phyloP scores from a whole-genome alignment of 2,113 vertebrate species.

The Struthio camelus region DNA sequence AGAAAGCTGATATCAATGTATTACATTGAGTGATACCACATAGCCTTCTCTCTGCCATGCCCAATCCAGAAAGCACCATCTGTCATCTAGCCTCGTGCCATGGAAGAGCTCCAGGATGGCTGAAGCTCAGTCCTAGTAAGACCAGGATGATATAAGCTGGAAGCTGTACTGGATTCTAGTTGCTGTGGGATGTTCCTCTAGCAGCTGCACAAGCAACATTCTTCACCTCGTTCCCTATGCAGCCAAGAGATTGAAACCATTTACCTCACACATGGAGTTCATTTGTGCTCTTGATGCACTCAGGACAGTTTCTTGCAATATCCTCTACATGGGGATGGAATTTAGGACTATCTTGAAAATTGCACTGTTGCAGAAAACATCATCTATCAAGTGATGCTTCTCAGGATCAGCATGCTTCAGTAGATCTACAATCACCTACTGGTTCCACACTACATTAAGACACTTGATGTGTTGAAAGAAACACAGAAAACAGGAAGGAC shows the following conservation, averaged over 20 bases:
- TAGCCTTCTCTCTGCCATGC: neutral
- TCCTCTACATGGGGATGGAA: neutral
- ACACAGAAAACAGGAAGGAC: neutral
- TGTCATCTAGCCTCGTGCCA: neutral
- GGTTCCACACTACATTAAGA: neutral
- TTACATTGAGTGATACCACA: neutral
- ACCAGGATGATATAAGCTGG: neutral
- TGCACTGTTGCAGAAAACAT: neutral
- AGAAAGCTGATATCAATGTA: neutral
- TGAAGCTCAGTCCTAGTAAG: neutral
- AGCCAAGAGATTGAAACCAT: neutral
- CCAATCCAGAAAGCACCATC: neutral
- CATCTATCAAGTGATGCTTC: neutral
- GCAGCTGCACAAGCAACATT: neutral
- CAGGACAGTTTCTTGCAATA: fast-evolving
- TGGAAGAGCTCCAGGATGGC: neutral
- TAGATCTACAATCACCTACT: neutral
- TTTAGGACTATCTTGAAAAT: neutral
- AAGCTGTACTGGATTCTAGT: neutral
- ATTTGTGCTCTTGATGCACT: neutral
- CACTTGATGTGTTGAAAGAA: neutral
- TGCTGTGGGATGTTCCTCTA: neutral
- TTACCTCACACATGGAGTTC: neutral
- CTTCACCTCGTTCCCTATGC: neutral
- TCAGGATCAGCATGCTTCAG: neutral